These are phyloP conservation scores for Sula dactylatra DNA, from an alignment of 2,113 vertebrate genomes.

Conservation along the genomic window DNA sequence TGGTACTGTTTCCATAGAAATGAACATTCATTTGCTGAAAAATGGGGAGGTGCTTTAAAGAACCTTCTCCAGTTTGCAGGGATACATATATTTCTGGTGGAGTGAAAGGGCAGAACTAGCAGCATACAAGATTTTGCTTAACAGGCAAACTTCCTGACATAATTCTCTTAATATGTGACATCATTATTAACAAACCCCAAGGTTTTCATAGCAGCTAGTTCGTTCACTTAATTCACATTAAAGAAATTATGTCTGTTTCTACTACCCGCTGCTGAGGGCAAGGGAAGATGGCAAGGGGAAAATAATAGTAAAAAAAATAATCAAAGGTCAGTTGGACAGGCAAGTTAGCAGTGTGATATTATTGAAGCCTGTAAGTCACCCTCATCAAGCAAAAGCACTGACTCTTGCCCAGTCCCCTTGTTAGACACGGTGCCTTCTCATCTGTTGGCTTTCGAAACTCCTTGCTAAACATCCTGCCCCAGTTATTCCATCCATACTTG, in stretches of 20 bases:
- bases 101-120: background rate
- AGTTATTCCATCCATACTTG: background rate
- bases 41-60: background rate
- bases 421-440: background rate
- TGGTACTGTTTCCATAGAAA: slow-evolving; percentile 66
- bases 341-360: background rate
- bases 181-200: background rate
- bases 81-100: background rate
- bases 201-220: background rate
- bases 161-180: background rate
- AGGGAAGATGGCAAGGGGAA: background rate
- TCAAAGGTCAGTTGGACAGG: background rate
- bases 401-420: background rate
- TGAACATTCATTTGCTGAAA: slow-evolving; percentile 20
- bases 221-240: background rate
- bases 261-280: background rate
- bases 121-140: background rate
- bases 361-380: background rate
- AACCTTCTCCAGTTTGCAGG: background rate
- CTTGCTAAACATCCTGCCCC: background rate
- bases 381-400: background rate
- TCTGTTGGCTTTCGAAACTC: background rate
- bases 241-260: background rate
- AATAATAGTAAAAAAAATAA: background rate
- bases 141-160: background rate